Evolutionary conservation across 1,140 invertebrate species (phyloP).

Genomic region (Musca vetustissima): DNA sequence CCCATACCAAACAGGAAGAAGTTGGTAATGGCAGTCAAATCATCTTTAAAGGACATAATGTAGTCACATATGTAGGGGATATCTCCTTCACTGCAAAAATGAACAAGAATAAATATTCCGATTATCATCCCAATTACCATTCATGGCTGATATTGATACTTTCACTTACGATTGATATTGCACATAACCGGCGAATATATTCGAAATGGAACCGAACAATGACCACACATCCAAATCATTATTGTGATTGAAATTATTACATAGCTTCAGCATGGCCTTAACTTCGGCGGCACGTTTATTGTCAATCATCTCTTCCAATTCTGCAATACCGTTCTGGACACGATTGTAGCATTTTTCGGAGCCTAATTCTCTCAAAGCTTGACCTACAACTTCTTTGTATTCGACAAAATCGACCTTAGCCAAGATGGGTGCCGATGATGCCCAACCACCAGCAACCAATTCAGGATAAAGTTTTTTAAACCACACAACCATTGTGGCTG

Average conservation of each 20-base stretch:
- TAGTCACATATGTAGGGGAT: constrained; percentile 38
- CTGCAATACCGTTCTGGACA: constrained; percentile 60
- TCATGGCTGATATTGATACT: no score
- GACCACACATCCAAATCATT: constrained; percentile 50
- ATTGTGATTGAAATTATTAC: constrained; percentile 43
- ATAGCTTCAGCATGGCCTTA: constrained; percentile 53
- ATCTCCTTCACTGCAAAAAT: constrained; percentile 33
- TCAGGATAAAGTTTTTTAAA: constrained; percentile 77
- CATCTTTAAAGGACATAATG: constrained; percentile 37
- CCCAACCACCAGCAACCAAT: constrained; percentile 65
- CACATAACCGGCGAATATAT: constrained; percentile 42
- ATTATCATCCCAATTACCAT: no score
- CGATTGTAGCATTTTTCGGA: constrained; percentile 56
- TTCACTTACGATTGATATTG: constrained; percentile 46
- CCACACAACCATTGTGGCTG: constrained; percentile 78
- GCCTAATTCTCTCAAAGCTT: constrained; percentile 41
- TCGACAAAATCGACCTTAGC: constrained; percentile 69
- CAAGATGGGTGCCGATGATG: constrained; percentile 73
- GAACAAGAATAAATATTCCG: not conserved
- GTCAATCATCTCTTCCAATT: constrained; percentile 54
- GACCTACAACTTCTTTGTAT: constrained; percentile 42
- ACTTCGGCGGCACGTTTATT: constrained; percentile 38
- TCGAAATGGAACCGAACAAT: constrained; percentile 45
- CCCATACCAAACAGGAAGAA: constrained; percentile 36
- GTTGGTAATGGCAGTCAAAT: constrained; percentile 43